A percentile compares a stretch with the other conserved stretches of the same genome.
Conservation (phyloP, 2,113 vertebrate genomes). For the Cichladusa arquata region DNA sequence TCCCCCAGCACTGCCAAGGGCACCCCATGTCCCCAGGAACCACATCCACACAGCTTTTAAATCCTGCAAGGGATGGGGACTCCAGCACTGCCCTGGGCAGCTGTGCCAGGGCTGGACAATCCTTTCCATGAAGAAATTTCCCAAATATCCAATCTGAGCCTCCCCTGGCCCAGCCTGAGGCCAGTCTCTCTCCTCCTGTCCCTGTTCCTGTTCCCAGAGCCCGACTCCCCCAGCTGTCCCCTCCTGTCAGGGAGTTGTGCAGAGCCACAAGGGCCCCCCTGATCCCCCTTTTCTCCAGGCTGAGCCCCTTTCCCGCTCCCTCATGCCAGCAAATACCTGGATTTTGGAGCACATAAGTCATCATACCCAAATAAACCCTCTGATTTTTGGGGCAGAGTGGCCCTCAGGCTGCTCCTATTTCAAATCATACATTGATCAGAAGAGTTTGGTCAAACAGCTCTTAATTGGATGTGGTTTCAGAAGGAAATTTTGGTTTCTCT, state of each 20-base stretch:
- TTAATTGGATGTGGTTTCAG: not conserved
- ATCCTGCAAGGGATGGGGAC: rapidly evolving
- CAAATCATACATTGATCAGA: not conserved
- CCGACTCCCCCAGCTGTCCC: rapidly evolving
- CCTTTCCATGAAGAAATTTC: not conserved
- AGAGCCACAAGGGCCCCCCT: not conserved
- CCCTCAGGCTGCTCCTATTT: not conserved
- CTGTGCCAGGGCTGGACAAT: rapidly evolving
- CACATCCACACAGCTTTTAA: rapidly evolving
- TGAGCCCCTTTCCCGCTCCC: not conserved
- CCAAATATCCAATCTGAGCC: rapidly evolving
- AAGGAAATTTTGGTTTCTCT: not conserved
- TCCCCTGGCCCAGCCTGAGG: rapidly evolving
- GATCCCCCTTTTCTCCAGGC: not conserved
- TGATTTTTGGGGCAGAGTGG: not conserved
- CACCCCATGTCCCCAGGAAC: not conserved
- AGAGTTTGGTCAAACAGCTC: not conserved
- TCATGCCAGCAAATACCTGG: not conserved
- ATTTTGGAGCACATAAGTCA: not conserved
- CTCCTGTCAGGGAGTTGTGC: not conserved
- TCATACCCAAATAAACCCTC: not conserved
- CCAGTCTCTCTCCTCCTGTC: rapidly evolving
- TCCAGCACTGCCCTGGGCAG: not conserved
- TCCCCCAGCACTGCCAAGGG: not conserved
- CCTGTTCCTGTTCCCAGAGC: not conserved